phyloP scores from a whole-genome alignment of 1,140 invertebrate species.

The Bombus waltoni region DNA sequence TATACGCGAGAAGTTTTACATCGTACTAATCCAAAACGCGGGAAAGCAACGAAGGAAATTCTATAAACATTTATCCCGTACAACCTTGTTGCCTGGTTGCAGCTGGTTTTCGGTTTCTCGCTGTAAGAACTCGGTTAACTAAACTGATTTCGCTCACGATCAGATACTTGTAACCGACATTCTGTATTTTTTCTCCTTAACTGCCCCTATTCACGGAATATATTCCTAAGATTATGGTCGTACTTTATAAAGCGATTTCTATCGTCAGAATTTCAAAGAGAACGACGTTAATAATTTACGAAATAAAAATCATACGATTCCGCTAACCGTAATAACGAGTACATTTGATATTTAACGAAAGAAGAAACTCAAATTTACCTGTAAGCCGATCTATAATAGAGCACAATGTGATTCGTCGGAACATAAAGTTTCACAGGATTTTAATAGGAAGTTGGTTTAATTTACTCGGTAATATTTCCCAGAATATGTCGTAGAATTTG shows the following conservation, averaged over 20 bases:
- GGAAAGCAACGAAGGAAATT: neutral
- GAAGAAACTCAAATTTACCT: neutral
- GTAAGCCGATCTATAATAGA: neutral
- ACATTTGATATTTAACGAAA: neutral
- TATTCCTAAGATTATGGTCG: neutral
- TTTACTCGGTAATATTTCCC: neutral
- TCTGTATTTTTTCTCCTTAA: neutral
- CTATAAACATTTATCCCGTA: neutral
- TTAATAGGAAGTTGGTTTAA: neutral
- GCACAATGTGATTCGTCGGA: neutral
- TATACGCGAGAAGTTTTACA: neutral
- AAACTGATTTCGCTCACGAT: slow-evolving; percentile 6
- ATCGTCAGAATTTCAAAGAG: neutral
- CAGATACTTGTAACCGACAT: neutral
- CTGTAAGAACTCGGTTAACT: neutral
- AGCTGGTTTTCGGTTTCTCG: neutral
- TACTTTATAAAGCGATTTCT: neutral
- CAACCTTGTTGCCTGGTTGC: neutral
- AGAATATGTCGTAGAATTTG: neutral
- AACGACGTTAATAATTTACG: no score
- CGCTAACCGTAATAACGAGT: neutral
- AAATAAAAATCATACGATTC: neutral
- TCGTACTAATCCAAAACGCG: neutral
- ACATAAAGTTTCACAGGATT: neutral
- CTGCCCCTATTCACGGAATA: neutral